Percentiles rank a stretch among this genome's conserved stretches.
Evolutionary conservation across 2,797 vertebrate species (phyloP).

Genomic region (Myoxocephalus aenaeus): DNA sequence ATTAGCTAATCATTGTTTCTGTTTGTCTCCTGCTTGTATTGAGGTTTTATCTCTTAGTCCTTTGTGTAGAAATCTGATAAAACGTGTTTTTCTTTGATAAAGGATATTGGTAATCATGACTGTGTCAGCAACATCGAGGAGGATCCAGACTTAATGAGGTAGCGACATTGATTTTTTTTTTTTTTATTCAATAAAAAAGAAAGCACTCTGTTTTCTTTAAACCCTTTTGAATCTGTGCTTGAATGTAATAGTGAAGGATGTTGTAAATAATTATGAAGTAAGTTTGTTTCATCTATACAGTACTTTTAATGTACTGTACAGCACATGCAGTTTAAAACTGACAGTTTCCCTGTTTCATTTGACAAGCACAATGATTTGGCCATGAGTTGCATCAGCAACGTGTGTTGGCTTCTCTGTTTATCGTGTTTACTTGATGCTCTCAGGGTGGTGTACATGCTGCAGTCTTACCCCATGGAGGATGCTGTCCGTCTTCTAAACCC

Average conservation of each 20-base stretch:
- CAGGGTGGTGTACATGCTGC: slow-evolving; percentile 93
- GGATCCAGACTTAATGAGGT: slow-evolving; percentile 92
- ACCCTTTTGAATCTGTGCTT: neutral
- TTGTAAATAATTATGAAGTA: neutral
- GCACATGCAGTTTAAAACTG: neutral
- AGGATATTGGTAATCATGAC: slow-evolving; percentile 83
- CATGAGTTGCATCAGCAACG: neutral
- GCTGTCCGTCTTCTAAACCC: slow-evolving; percentile 87
- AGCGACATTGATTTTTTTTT: neutral
- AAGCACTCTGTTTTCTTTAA: neutral
- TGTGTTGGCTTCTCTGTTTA: neutral
- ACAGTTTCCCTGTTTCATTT: neutral
- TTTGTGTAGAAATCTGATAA: neutral
- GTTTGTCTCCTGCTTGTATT: neutral
- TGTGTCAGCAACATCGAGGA: slow-evolving; percentile 84
- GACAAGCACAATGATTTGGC: neutral
- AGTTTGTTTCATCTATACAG: neutral
- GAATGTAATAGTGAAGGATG: neutral
- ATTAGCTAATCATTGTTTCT: neutral
- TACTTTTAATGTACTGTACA: neutral
- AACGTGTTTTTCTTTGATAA: slow-evolving; percentile 13
- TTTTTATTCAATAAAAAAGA: neutral
- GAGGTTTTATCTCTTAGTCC: neutral
- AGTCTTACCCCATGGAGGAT: slow-evolving; percentile 84
- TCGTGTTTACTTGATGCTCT: neutral